A percentile compares a stretch with the other conserved stretches of the same genome.
These are phyloP conservation scores for Solenodon paradoxus DNA, from an alignment of 2,113 vertebrate species.

Conservation along the genomic window DNA sequence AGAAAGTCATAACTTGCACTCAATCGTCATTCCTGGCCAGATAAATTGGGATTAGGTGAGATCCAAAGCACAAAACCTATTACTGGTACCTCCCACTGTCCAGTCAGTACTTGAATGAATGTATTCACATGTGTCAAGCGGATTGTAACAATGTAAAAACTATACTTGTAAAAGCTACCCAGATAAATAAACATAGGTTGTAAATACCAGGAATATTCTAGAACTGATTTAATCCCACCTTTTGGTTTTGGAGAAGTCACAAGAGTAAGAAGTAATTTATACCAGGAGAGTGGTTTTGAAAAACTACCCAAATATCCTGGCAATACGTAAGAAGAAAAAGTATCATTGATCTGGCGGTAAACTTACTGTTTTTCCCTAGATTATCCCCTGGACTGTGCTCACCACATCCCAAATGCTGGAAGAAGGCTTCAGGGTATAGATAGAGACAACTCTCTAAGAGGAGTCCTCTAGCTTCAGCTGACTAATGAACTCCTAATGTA, in stretches of 20 bases:
- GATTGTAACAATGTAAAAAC: neutral
- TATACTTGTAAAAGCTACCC: neutral
- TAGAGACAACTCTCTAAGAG: neutral
- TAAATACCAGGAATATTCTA: neutral
- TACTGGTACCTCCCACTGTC: neutral
- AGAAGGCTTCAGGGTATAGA: neutral
- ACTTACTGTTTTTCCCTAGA: neutral
- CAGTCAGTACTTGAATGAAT: neutral
- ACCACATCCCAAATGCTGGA: neutral
- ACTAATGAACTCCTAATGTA: neutral
- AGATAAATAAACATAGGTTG: neutral
- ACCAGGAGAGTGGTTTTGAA: neutral
- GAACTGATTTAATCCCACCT: neutral
- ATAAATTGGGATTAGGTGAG: neutral
- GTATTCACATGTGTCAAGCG: neutral
- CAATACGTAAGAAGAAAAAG: neutral
- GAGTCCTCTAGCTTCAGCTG: neutral
- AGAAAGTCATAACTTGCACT: too few relatives aligned
- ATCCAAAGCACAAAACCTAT: neutral
- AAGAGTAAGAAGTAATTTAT: neutral
- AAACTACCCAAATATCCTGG: neutral
- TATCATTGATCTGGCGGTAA: neutral
- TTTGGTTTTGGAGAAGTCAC: neutral
- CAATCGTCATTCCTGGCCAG: neutral
- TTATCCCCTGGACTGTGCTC: neutral